Base-by-base conservation (phyloP, 2,888 invertebrate species). In the Apotomis betuletana region DNA sequence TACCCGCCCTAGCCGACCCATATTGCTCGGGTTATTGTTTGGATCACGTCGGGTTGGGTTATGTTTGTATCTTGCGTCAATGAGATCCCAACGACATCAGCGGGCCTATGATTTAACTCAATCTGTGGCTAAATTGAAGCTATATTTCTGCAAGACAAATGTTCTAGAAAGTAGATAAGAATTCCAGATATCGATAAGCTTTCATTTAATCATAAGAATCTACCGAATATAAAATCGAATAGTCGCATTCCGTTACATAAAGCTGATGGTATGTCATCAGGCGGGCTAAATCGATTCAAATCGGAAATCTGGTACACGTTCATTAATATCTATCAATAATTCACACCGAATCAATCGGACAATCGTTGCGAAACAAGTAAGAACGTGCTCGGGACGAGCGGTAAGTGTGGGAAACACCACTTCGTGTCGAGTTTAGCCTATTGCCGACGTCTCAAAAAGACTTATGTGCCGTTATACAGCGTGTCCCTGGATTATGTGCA, bases 351-450 rank as follows among this genome's bases (percentile, higher is more conserved):
- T 74, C 73, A 72, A 67, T 74, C 73, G 69, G 73, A 72, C 72
- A 55, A 67, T 62, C 71, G 62, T 74, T 69, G 62, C 65, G 71
- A 70, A 72, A 75, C 74, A 72, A 73, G 74, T 73, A 75, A 75
- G 74, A 70, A 69, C 64, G 64, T 74, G 73, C 52, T 55, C 70
- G 70, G 64, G 71, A 63, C 74, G 60, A 59, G 52, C 60, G 64
- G 54, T 63, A 73, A 77, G 79, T 84, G 81, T 82, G 81, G 81
- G 83, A 86, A 83, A 80, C 76, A 74, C 72, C 75, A 77, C 78
- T 79, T 85, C 84, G 82, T 85, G 84, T 77, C 78, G 74, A 69
- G 77, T 76, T 76, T 79, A 80, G 78, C 80, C 79, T 78, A 65
- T n/a, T 65, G 41, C 65, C 44, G 38, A 79, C 76, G 64, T 58